A percentile compares a stretch with the other conserved stretches of the same genome.
These are phyloP conservation scores for Catocala fraxini DNA, from an alignment of 2,888 invertebrate genomes.

Conservation along the genomic window DNA sequence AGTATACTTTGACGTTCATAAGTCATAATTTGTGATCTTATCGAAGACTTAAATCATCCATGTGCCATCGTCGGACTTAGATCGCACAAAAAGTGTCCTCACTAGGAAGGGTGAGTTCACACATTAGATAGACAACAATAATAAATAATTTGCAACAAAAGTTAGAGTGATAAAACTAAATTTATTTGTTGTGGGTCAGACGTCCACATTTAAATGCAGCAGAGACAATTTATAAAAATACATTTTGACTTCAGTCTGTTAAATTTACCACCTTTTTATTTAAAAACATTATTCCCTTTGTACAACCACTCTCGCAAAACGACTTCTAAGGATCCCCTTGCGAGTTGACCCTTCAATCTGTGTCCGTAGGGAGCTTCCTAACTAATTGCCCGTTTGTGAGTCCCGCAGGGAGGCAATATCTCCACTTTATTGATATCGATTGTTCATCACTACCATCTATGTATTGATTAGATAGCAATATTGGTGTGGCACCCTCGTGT, in stretches of 20 bases:
- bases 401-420: constrained; percentile 28
- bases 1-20: no score
- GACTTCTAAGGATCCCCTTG: constrained; percentile 13
- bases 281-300: not conserved
- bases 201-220: no score
- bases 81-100: no score
- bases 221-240: not conserved
- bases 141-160: no score
- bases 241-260: not conserved
- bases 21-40: no score
- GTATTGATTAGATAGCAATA: constrained; percentile 56
- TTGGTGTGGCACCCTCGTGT: no score
- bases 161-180: no score
- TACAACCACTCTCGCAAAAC: constrained; percentile 5
- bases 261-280: not conserved
- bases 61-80: no score
- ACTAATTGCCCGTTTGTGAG: constrained; percentile 48
- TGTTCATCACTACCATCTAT: constrained; percentile 30
- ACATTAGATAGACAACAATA: no score
- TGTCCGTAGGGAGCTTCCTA: constrained; percentile 26
- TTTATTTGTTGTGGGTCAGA: no score
- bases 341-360: constrained; percentile 15
- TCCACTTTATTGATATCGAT: constrained; percentile 38
- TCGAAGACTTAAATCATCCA: no score
- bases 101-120: no score